Conservation (phyloP, 2,797 vertebrate genomes). For the Enteromius fasciolatus region DNA sequence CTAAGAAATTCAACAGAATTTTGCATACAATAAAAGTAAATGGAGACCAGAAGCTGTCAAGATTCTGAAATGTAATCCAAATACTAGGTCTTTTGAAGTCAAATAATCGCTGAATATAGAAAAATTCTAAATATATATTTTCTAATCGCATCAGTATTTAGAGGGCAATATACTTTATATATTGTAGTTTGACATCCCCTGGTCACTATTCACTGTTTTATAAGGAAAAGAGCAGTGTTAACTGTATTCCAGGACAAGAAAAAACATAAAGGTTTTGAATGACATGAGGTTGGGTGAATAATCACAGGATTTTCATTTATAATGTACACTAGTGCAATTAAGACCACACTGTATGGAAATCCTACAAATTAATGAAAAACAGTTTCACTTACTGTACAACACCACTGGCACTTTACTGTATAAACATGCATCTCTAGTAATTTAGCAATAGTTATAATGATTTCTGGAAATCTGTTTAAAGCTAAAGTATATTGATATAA, state of each 20-base stretch:
- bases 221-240: too few relatives aligned
- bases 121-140: not conserved
- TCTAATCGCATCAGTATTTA: not conserved
- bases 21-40: not conserved
- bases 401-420: not conserved
- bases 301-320: not conserved
- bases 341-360: constrained; percentile 9
- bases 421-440: not conserved
- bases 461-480: not conserved
- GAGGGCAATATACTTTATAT: not conserved
- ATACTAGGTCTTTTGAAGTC: not conserved
- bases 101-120: not conserved
- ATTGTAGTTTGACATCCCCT: not conserved
- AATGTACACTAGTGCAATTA: not conserved
- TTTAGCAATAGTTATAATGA: not conserved
- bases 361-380: not conserved
- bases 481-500: not conserved
- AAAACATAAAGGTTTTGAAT: constrained; percentile 7
- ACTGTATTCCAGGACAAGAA: not conserved
- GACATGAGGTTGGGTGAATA: not conserved
- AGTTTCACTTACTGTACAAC: not conserved
- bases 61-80: not conserved
- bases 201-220: not conserved
- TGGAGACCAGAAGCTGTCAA: not conserved
- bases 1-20: not conserved